Evolutionary conservation across 1,140 invertebrate species (phyloP), one percentile per base, ranked within the genome.

Genomic region (Hirudo medicinalis): DNA sequence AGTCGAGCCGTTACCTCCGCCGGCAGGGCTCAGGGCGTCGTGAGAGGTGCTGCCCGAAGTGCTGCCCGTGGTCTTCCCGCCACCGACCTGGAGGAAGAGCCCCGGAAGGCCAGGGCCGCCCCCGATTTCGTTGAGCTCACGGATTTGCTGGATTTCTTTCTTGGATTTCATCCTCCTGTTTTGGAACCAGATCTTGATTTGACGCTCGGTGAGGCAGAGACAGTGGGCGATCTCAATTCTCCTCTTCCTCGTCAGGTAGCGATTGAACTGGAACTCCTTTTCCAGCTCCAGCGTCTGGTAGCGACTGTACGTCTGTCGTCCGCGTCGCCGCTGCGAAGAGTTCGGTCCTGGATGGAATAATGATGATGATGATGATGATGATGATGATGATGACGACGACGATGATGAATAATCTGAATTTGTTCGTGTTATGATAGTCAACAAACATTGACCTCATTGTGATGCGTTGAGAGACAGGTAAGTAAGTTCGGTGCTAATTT

Each of bases 191-290:
- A 97, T 97, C 87, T 97, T 97, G 80, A 97, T 97, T 85, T 97
- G 94, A 82, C 94, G 85, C 85, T 97, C 94, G 77, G 93, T 96
- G 76, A 97, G 87, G 85, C 93, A 96, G 74, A 97, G 87, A 74
- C 92, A 90, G 83, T 97, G 93, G 76, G 94, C 94, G 89, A 98
- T 96, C 85, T 98, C 94, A 85, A 98, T 97, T 83, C 94, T 88
- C 86, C 94, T 87, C 86, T 94, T 88, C 83, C 94, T 88, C 78
- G 94, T 97, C 81, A 98, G 88, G 87, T 98, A 97, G 29, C 85
- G 82, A 72, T 81, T 81, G 73, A 78, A 81, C 72, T 81, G 80
- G 73, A 81, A 81, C 75, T 81, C 80, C 72, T 81, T 81, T 73
- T 81, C 80, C 54, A 81, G 75, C 73, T 81, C 80, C 43, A 80